Percentiles rank a stretch among this genome's conserved stretches.
Conservation (phyloP, 2,888 invertebrate species). For the Schrankia costaestrigalis region DNA sequence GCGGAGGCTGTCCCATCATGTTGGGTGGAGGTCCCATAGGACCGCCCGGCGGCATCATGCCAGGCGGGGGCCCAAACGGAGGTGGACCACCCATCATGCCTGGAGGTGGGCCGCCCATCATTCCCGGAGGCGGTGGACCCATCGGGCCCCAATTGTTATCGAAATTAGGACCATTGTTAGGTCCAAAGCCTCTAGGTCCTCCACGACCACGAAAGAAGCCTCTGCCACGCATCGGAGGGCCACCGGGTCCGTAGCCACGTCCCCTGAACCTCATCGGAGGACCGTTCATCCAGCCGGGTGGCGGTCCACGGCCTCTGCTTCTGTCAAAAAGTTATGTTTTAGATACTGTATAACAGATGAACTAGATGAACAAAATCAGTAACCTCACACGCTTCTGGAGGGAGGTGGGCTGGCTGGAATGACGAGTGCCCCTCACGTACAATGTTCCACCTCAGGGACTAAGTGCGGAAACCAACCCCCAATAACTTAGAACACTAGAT, state of each 20-base stretch:
- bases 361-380: too few relatives aligned
- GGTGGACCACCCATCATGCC: slow-evolving; percentile 75
- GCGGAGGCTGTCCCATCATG: slow-evolving; percentile 79
- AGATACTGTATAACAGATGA: not conserved
- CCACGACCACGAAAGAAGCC: slow-evolving; percentile 78
- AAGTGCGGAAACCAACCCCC: too few relatives aligned
- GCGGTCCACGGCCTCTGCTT: slow-evolving; percentile 57
- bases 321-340: slow-evolving; percentile 6
- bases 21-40: slow-evolving; percentile 80
- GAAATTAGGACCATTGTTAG: slow-evolving; percentile 72
- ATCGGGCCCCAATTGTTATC: slow-evolving; percentile 86
- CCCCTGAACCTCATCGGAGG: slow-evolving; percentile 85
- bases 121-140: slow-evolving; percentile 80
- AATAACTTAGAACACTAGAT: too few relatives aligned
- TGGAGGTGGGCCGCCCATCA: slow-evolving; percentile 77
- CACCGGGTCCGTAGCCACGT: slow-evolving; percentile 83
- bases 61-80: slow-evolving; percentile 73
- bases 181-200: slow-evolving; percentile 67
- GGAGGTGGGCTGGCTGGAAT: not conserved
- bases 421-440: too few relatives aligned
- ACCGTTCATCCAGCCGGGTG: slow-evolving; percentile 73
- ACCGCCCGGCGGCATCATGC: slow-evolving; percentile 81
- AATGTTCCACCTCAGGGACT: too few relatives aligned
- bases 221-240: slow-evolving; percentile 78
- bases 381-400: not conserved